phyloP scores from a whole-genome alignment of 1,140 invertebrate genomes.

The Neotoxoptera formosana region DNA sequence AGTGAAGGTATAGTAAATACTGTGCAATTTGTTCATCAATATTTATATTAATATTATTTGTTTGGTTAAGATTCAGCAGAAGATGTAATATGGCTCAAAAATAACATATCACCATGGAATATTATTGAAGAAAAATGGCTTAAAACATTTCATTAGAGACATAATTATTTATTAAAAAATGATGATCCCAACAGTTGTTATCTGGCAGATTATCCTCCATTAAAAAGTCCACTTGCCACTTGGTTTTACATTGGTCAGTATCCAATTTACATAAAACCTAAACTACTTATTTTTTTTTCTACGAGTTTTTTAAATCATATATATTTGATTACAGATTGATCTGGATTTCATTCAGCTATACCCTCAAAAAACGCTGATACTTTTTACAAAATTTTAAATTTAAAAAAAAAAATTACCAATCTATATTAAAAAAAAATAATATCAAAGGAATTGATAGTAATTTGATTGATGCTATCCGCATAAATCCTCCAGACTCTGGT shows the following conservation, averaged over 20 bases:
- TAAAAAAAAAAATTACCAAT: not conserved
- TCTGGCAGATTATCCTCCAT: too few species aligned
- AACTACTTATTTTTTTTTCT: not conserved
- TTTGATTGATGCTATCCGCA: not conserved
- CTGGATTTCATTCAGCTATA: not conserved
- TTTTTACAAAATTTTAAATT: not conserved
- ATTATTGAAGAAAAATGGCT: too few species aligned
- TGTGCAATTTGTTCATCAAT: too few species aligned
- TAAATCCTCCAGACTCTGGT: not conserved
- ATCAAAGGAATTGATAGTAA: not conserved
- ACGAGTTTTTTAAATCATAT: not conserved
- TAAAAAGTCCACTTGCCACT: too few species aligned
- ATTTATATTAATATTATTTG: too few species aligned
- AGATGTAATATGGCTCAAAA: too few species aligned
- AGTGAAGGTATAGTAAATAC: too few species aligned
- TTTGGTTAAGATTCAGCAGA: too few species aligned
- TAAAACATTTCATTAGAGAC: too few species aligned
- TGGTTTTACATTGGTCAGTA: not conserved
- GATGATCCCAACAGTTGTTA: too few species aligned
- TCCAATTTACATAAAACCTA: not conserved
- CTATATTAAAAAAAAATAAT: not conserved
- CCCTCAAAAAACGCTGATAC: not conserved
- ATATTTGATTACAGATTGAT: not conserved
- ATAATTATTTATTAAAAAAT: too few species aligned
- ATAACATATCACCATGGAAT: too few species aligned